phyloP scores from a whole-genome alignment of 2,113 vertebrate species.

The Pantherophis guttatus region DNA sequence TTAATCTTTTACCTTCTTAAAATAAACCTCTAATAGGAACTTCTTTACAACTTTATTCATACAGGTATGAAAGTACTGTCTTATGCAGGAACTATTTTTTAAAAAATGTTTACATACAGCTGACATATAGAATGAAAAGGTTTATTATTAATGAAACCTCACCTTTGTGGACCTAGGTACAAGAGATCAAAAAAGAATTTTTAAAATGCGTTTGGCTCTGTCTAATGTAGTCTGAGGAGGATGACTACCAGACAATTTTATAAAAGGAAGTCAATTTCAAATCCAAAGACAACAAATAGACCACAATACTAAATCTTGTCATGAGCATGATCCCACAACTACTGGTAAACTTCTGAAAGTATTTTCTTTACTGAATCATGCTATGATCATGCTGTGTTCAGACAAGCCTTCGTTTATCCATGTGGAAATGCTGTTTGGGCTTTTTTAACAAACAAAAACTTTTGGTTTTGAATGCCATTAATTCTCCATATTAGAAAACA shows the following conservation, averaged over 20 bases:
- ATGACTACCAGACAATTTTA: neutral
- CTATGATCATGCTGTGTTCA: neutral
- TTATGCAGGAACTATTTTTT: slow-evolving; percentile 23
- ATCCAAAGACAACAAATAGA: neutral
- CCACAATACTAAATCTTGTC: neutral
- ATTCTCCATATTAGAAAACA: neutral
- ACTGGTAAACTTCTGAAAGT: neutral
- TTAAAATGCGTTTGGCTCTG: neutral
- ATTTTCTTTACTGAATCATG: neutral
- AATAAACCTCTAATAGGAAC: slow-evolving; percentile 39
- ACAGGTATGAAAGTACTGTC: slow-evolving; percentile 1
- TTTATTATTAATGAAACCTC: neutral
- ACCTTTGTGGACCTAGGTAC: neutral
- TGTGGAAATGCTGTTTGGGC: neutral
- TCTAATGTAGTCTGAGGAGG: neutral
- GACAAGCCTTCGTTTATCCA: neutral
- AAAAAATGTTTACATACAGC: neutral
- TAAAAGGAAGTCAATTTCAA: neutral
- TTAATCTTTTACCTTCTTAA: slow-evolving; percentile 43
- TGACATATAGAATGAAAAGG: slow-evolving; percentile 12
- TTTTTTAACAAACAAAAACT: neutral
- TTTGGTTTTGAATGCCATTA: neutral
- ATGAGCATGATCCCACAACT: neutral
- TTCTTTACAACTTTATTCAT: slow-evolving; percentile 36
- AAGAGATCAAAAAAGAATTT: neutral